Percentiles rank a stretch among this genome's conserved stretches.
These are phyloP conservation scores for Acanthaster planci DNA, from an alignment of 35 echinoderm and acorn worm species.

Conservation along the genomic window DNA sequence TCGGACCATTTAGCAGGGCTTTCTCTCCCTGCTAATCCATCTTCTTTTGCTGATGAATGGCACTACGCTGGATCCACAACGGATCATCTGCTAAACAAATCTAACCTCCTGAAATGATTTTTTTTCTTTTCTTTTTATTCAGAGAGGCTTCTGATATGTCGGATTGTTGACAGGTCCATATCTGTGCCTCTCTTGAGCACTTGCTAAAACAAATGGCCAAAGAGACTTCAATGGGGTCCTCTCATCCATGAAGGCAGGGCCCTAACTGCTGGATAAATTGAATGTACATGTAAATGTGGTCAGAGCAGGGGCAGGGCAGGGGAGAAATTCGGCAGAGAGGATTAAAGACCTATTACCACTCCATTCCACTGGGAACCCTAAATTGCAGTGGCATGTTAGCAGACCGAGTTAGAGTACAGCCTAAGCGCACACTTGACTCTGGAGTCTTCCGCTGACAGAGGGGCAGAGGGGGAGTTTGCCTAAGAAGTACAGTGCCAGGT, in stretches of 20 bases:
- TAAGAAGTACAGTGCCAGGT: slow-evolving; percentile 14
- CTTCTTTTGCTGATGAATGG: neutral
- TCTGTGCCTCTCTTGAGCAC: neutral
- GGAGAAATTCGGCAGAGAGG: neutral
- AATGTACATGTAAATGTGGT: too few relatives aligned
- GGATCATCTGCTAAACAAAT: slow-evolving; percentile 24
- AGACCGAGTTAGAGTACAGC: neutral
- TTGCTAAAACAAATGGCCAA: slow-evolving; percentile 29
- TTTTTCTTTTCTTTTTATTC: neutral
- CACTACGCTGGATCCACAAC: slow-evolving; percentile 10
- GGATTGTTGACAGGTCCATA: neutral
- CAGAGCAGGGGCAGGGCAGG: too few relatives aligned
- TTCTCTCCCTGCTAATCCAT: neutral
- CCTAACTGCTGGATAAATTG: neutral
- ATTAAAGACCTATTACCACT: slow-evolving; percentile 14
- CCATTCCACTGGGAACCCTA: slow-evolving; percentile 7
- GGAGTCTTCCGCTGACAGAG: neutral
- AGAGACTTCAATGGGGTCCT: neutral
- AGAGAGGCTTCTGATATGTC: neutral
- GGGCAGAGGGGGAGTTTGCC: neutral
- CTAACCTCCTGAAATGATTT: neutral
- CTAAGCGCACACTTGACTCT: slow-evolving; percentile 14
- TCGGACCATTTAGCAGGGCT: neutral
- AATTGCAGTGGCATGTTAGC: slow-evolving; percentile 16
- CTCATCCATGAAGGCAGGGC: neutral